Conservation (phyloP, 2,113 vertebrate species). For the Tragelaphus scriptus region DNA sequence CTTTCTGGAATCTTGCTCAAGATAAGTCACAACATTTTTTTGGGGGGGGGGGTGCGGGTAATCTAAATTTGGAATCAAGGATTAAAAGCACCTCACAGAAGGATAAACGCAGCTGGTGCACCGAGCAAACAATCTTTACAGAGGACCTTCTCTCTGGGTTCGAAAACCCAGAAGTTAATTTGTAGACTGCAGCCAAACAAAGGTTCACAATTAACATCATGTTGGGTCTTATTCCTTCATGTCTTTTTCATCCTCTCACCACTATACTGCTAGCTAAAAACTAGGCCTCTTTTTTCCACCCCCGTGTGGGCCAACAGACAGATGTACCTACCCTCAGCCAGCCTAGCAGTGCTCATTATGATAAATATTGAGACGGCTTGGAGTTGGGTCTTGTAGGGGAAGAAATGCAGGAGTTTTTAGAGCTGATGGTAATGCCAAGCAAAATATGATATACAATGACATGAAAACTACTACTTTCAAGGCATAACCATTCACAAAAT, state of each 20-base stretch:
- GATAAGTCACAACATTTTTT: background rate
- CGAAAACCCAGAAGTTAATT: background rate
- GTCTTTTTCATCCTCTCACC: background rate
- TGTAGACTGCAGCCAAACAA: background rate
- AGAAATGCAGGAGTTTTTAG: background rate
- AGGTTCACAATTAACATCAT: background rate
- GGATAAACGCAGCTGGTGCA: background rate
- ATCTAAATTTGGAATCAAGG: conserved; percentile 11
- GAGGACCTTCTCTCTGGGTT: background rate
- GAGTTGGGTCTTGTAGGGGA: background rate
- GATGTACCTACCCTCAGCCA: background rate
- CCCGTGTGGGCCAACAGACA: background rate
- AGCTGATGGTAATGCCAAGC: background rate
- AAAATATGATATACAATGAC: background rate
- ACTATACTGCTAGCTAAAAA: background rate
- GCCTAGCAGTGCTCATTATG: background rate
- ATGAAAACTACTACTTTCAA: background rate
- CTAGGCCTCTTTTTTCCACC: background rate
- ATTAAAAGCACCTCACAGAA: background rate
- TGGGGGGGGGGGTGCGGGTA: background rate
- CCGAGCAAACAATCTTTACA: background rate
- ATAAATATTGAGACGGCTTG: background rate
- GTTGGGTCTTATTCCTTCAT: background rate
- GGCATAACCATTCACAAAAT: background rate
- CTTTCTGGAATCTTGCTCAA: background rate